phyloP scores from a whole-genome alignment of 2,888 invertebrate genomes.

The Seira sanloemensis region DNA sequence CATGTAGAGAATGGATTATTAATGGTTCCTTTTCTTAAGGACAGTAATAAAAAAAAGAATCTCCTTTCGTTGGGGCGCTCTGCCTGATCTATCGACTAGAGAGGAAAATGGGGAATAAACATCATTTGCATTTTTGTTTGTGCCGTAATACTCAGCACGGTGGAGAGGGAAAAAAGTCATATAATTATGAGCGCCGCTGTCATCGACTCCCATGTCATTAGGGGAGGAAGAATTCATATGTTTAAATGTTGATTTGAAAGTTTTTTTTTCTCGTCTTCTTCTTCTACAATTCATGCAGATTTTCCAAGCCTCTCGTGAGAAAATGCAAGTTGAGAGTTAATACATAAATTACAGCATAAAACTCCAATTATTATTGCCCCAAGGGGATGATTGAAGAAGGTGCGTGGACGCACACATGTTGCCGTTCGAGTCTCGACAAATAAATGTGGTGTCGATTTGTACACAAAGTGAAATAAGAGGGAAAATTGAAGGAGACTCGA shows the following conservation, averaged over 20 bases:
- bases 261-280: neutral
- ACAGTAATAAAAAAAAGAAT: conserved; percentile 17
- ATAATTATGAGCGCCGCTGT: conserved; percentile 24
- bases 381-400: neutral
- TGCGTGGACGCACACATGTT: neutral
- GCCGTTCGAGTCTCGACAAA: no score
- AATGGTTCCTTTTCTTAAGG: neutral
- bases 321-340: neutral
- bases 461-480: neutral
- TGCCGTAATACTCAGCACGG: neutral
- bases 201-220: conserved; percentile 15
- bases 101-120: neutral
- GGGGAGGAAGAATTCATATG: neutral
- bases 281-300: neutral
- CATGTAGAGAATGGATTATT: neutral
- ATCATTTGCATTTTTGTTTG: neutral
- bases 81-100: neutral
- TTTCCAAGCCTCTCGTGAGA: neutral
- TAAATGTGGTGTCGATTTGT: no score
- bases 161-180: neutral
- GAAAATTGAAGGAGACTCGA: neutral
- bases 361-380: neutral
- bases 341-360: conserved; percentile 1
- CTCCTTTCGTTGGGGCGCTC: conserved; percentile 10
- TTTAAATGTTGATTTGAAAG: neutral